Evolutionary conservation across 1,140 invertebrate genomes (phyloP).

Genomic region (Leptinotarsa lineolata): DNA sequence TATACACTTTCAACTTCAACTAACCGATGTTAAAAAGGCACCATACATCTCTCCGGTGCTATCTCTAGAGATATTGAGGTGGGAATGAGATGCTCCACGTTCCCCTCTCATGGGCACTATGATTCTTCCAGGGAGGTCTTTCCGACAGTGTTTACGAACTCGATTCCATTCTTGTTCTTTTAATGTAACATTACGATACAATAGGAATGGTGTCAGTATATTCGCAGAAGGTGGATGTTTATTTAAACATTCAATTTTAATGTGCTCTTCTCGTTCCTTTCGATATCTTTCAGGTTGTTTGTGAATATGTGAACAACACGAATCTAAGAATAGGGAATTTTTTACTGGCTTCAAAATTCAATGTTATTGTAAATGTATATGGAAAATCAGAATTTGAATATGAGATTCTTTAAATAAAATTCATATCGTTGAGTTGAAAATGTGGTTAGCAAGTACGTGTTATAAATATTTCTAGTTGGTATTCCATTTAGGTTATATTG

Average conservation of each 20-base stretch:
- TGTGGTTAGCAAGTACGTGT: no score
- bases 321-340: no score
- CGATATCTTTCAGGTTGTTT: background rate
- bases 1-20: background rate
- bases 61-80: constrained; percentile 48
- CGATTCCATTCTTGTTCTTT: constrained; percentile 48
- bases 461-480: no score
- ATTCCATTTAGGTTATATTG: no score
- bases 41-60: constrained; percentile 49
- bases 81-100: constrained; percentile 45
- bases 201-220: constrained; percentile 43
- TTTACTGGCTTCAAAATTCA: no score
- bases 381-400: no score
- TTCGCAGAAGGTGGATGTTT: constrained; percentile 42
- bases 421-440: no score
- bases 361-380: no score
- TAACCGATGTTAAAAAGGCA: constrained; percentile 52
- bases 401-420: no score
- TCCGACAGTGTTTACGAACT: constrained; percentile 48
- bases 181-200: constrained; percentile 51
- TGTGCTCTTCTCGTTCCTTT: constrained; percentile 14
- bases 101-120: constrained; percentile 51
- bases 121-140: constrained; percentile 48
- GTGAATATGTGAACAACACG: background rate
- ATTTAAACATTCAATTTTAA: constrained; percentile 41